phyloP scores from a whole-genome alignment of 2,888 invertebrate genomes.

The Lysandra coridon region DNA sequence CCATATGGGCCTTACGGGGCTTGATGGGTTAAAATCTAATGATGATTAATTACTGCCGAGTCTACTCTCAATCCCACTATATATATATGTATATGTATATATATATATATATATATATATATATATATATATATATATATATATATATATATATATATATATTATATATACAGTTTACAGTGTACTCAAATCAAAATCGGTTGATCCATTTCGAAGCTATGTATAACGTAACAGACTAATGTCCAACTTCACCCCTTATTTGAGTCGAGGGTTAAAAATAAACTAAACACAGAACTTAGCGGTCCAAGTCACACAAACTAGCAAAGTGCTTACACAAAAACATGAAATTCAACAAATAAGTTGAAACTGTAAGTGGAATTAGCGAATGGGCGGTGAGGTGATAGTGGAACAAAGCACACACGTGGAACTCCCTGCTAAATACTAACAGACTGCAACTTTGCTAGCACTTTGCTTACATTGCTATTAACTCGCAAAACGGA shows the following conservation, averaged over 20 bases:
- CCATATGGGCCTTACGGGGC: too few relatives aligned
- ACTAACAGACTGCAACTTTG: constrained; percentile 46
- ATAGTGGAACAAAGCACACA: constrained; percentile 49
- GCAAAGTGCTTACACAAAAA: constrained; percentile 8
- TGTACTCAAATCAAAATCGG: not conserved
- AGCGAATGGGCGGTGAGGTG: constrained; percentile 54
- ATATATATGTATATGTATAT: too few relatives aligned
- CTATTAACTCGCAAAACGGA: constrained; percentile 10
- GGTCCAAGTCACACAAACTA: constrained; percentile 32
- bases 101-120: too few relatives aligned
- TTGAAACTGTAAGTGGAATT: constrained; percentile 47
- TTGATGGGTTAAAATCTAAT: too few relatives aligned
- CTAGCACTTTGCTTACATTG: constrained; percentile 27
- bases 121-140: too few relatives aligned
- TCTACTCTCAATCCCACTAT: too few relatives aligned
- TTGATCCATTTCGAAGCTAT: not conserved
- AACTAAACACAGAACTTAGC: not conserved
- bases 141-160: too few relatives aligned
- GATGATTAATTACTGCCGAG: too few relatives aligned
- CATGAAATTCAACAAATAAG: constrained; percentile 34
- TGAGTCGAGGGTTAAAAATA: not conserved
- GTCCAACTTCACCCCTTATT: not conserved
- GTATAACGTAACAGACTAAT: not conserved
- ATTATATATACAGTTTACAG: too few relatives aligned
- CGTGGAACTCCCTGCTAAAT: constrained; percentile 54